Conservation (phyloP, 2,113 vertebrate species). For the Otus sunia region DNA sequence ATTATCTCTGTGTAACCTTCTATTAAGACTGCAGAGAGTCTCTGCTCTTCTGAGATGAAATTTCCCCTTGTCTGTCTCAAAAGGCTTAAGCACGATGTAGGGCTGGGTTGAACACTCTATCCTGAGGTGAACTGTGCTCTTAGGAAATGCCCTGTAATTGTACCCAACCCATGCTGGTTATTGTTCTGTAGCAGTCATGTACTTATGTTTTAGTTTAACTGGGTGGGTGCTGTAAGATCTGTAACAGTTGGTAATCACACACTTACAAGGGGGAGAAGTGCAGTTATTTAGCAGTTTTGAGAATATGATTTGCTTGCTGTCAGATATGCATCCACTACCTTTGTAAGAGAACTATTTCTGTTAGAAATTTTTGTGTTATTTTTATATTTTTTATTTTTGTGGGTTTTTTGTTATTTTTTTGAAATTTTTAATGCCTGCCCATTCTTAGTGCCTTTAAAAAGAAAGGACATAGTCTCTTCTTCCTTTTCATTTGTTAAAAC, state of each 20-base stretch:
- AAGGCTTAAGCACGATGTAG: background rate
- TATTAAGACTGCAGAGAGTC: background rate
- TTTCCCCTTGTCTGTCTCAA: background rate
- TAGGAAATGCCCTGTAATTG: background rate
- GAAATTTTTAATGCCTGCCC: background rate
- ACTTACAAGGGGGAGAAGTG: fast-evolving
- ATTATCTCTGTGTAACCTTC: background rate
- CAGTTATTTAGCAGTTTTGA: background rate
- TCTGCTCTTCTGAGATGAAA: background rate
- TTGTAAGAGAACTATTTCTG: background rate
- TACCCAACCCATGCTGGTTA: fast-evolving
- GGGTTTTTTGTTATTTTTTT: no score
- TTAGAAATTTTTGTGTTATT: background rate
- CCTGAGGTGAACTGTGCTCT: background rate
- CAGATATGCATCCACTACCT: background rate
- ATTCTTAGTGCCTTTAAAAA: background rate
- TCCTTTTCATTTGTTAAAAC: background rate
- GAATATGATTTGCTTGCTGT: background rate
- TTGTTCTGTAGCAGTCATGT: background rate
- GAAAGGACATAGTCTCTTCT: background rate
- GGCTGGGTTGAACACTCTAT: background rate
- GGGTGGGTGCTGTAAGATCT: background rate
- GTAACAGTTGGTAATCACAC: background rate
- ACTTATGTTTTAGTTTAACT: background rate
- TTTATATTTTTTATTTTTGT: no score